Percentiles rank a stretch among this genome's conserved stretches.
phyloP scores from a whole-genome alignment of 2,888 invertebrate genomes.

The Stratiomys singularior region DNA sequence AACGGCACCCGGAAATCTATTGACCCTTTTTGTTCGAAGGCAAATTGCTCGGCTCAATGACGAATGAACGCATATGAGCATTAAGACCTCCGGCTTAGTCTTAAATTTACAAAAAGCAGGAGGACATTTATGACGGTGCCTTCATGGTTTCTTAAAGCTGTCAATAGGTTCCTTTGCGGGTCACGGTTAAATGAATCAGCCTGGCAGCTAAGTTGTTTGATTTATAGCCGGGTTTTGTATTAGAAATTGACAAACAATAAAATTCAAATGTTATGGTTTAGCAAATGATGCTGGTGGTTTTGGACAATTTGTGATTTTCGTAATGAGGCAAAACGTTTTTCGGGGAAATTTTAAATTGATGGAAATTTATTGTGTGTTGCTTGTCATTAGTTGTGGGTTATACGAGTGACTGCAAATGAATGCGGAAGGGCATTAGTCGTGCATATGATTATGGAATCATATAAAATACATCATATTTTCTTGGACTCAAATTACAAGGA shows the following conservation, averaged over 20 bases:
- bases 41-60: conserved; percentile 25
- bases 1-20: conserved; percentile 41
- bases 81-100: conserved; percentile 28
- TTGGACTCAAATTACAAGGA: too few relatives aligned
- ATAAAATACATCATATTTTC: too few relatives aligned
- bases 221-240: conserved; percentile 28
- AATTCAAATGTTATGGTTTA: conserved; percentile 23
- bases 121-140: conserved; percentile 41
- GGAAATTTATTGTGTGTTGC: not conserved
- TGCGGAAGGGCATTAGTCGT: too few relatives aligned
- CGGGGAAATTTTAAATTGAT: not conserved
- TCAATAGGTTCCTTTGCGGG: conserved; percentile 7
- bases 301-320: not conserved
- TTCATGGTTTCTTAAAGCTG: conserved; percentile 40
- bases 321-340: not conserved
- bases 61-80: not conserved
- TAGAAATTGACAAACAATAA: conserved; percentile 12
- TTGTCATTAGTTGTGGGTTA: too few relatives aligned
- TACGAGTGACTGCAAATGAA: too few relatives aligned
- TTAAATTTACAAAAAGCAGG: conserved; percentile 13
- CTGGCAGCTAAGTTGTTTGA: not conserved
- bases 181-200: not conserved
- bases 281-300: conserved; percentile 38
- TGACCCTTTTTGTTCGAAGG: conserved; percentile 38
- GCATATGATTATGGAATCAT: too few relatives aligned